These are phyloP conservation scores for Caenorhabditis remanei DNA, from an alignment of 1,140 invertebrate species.

Conservation along the genomic window DNA sequence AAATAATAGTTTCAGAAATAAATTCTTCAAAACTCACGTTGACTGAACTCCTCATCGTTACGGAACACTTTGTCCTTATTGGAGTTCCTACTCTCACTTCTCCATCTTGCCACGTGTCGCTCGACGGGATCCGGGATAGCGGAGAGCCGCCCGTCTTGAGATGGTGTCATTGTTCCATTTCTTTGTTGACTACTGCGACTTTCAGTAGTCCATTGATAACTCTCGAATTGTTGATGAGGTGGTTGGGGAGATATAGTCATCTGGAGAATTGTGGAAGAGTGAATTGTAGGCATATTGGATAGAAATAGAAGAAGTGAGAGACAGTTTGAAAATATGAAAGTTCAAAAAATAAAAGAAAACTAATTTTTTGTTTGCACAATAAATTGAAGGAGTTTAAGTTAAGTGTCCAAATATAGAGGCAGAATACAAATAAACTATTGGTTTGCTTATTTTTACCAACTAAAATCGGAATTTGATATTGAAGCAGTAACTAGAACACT, in stretches of 20 bases:
- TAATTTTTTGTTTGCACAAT: too few relatives aligned
- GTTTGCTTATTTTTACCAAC: too few relatives aligned
- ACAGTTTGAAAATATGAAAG: background rate
- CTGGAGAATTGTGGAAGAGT: background rate
- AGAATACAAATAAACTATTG: too few relatives aligned
- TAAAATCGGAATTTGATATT: too few relatives aligned
- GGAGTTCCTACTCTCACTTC: conserved; percentile 53
- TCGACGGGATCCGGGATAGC: conserved; percentile 59
- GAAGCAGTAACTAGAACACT: too few relatives aligned
- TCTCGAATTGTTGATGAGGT: conserved; percentile 21
- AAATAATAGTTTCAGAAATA: background rate
- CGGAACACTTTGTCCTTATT: conserved; percentile 59
- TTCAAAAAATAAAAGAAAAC: too few relatives aligned
- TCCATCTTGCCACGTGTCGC: conserved; percentile 58
- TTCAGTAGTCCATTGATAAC: conserved; percentile 47
- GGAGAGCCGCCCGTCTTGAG: conserved; percentile 23
- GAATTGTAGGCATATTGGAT: background rate
- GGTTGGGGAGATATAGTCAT: conserved; percentile 46
- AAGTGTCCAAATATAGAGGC: too few relatives aligned
- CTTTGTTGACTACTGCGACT: conserved; percentile 19
- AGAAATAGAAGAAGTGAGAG: background rate
- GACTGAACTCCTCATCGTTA: conserved; percentile 57
- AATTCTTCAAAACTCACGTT: conserved; percentile 31
- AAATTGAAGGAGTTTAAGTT: too few relatives aligned
- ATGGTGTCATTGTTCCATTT: conserved; percentile 18